Percentiles rank a stretch among this genome's conserved stretches.
Evolutionary conservation across 1,140 invertebrate species (phyloP).

Genomic region (Penaeus chinensis): DNA sequence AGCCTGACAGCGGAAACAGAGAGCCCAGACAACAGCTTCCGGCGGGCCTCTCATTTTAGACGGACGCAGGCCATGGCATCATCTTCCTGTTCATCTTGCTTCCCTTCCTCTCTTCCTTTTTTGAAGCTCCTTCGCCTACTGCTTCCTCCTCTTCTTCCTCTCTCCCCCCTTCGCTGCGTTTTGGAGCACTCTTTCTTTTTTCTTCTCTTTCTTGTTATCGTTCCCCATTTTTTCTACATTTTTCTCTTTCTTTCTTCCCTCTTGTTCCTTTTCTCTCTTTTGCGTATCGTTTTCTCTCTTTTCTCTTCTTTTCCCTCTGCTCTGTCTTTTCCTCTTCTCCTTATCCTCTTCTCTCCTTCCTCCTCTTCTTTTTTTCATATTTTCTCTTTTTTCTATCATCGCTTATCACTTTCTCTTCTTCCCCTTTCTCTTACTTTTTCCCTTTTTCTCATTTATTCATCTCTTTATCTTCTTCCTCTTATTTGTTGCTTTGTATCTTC

Average conservation of each 20-base stretch:
- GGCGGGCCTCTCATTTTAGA: too few relatives aligned
- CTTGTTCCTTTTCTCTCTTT: background rate
- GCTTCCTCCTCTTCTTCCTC: background rate
- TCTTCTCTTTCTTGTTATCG: background rate
- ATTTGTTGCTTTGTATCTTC: too few relatives aligned
- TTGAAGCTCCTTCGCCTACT: background rate
- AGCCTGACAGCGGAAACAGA: too few relatives aligned
- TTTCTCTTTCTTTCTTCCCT: background rate
- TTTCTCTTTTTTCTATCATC: too few relatives aligned
- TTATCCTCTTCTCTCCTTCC: background rate
- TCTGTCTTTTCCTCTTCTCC: background rate
- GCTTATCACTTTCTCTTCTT: background rate
- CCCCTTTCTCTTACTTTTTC: background rate
- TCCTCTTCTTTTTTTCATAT: background rate
- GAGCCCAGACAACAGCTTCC: too few relatives aligned
- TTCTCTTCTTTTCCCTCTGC: background rate
- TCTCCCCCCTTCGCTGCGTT: background rate
- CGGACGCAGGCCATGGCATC: too few relatives aligned
- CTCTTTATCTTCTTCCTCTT: too few relatives aligned
- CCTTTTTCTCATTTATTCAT: too few relatives aligned
- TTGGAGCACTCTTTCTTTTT: background rate
- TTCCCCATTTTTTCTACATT: background rate
- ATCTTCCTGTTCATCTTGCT: background rate
- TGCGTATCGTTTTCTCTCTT: background rate
- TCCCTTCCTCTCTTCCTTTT: background rate